Conservation (phyloP, 2,888 invertebrate species). For the Ornithoptera alexandrae region DNA sequence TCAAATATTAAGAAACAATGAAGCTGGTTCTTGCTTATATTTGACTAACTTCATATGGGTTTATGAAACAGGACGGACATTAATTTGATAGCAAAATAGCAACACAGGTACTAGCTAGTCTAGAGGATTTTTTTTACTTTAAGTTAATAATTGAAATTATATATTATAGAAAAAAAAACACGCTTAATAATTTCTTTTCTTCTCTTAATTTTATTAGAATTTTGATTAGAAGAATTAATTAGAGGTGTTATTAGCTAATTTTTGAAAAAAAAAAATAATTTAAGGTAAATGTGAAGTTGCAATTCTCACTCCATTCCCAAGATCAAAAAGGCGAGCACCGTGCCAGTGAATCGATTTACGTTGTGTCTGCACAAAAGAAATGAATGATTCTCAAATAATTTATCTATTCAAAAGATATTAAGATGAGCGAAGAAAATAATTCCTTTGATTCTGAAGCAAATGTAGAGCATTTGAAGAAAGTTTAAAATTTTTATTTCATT, state of each 20-base stretch:
- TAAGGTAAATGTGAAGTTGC: conserved; percentile 3
- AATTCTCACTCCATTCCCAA: conserved; percentile 15
- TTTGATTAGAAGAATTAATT: no score
- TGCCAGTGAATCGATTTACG: conserved; percentile 20
- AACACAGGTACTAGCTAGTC: no score
- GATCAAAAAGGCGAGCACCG: conserved; percentile 19
- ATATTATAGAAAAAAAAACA: no score
- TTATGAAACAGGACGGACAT: no score
- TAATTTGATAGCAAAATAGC: no score
- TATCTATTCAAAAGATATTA: conserved; percentile 11
- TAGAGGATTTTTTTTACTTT: no score
- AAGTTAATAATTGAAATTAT: no score
- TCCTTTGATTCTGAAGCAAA: background rate
- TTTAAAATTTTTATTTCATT: background rate
- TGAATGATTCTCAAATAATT: conserved; percentile 18
- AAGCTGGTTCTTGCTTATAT: no score
- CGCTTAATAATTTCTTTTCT: no score
- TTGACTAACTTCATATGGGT: no score
- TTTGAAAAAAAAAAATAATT: background rate
- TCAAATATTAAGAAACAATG: no score
- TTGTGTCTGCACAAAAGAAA: conserved; percentile 19
- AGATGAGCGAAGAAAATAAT: background rate
- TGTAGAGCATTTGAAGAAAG: background rate
- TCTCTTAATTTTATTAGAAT: no score
- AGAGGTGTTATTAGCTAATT: background rate